These are phyloP conservation scores for Holacanthus passer DNA, from an alignment of 2,113 vertebrate species.

Conservation along the genomic window DNA sequence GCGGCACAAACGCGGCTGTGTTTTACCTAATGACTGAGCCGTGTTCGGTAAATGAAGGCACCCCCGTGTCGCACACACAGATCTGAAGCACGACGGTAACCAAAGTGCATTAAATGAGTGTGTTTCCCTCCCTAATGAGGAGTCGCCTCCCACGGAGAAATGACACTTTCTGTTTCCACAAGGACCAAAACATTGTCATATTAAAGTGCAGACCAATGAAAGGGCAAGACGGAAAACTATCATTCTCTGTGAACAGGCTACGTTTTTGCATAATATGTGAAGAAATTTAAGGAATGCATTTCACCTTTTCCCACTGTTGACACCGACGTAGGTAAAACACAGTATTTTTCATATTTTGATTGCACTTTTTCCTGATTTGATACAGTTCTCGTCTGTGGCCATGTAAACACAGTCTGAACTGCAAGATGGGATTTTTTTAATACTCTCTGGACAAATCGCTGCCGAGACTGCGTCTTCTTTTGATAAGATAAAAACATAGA, in stretches of 20 bases:
- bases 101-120: conserved; percentile 34
- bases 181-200: conserved; percentile 25
- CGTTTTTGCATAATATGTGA: no score
- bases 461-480: background rate
- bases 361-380: background rate
- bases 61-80: conserved; percentile 38
- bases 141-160: conserved; percentile 35
- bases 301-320: no score
- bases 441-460: background rate
- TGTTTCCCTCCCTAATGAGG: conserved; percentile 43
- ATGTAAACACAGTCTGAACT: conserved; percentile 4
- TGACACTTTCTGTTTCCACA: conserved; percentile 9
- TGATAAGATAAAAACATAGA: background rate
- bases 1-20: conserved; percentile 18
- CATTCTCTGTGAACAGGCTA: no score
- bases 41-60: conserved; percentile 38
- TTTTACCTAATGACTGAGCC: conserved; percentile 57
- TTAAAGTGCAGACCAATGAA: no score
- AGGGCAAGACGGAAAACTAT: no score
- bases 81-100: conserved; percentile 30
- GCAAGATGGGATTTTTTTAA: background rate
- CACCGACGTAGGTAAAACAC: no score
- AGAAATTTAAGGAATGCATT: no score
- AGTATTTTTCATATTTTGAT: no score
- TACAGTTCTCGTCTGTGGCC: background rate